Evolutionary conservation across 2,888 invertebrate genomes (phyloP), one percentile per base, ranked within the genome.

Genomic region (Rhimphoctona megacephalus): DNA sequence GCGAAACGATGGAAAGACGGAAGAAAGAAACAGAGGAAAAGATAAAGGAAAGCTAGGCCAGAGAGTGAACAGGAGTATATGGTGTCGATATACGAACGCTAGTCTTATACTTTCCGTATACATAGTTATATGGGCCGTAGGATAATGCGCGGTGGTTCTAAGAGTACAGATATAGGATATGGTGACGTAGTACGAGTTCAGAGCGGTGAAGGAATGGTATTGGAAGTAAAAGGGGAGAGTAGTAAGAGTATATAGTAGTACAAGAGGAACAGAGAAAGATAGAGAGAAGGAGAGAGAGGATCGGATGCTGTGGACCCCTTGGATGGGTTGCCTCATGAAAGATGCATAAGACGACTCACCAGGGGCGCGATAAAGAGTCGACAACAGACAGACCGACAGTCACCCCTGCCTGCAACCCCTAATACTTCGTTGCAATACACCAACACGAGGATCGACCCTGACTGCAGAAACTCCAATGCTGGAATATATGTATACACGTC

Each of bases 281-380:
- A 77, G 81, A 61, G 25, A 81, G 83, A 86, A 61, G 6, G 49
- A 77, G 84, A 52, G 86, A 14, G 84, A 90, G 88, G 83, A 88
- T 89, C 88, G 91, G 89, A 91, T 91, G 91, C 90, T 89, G 90
- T 91, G 93, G 93, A 93, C 93, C 94, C 94, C 94, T 94, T 93
- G 93, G 94, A 93, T 93, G 93, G 91, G 90, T 81, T 91, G 93
- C 92, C 94, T 94, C 94, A 94, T 94, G 94, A 94, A 94, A 94
- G 94, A 94, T 94, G 94, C 94, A 94, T 94, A 94, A 94, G 94
- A 94, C 94, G 94, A 94, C 94, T 94, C 94, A 94, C 94, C 94
- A 93, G 93, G 94, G 94, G 94, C 94, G 94, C 94, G 94, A 94
- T 94, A 94, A 94, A 94, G 94, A 94, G 94, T 94, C 94, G 94